phyloP scores from a whole-genome alignment of 2,113 vertebrate species.

The Balaeniceps rex region DNA sequence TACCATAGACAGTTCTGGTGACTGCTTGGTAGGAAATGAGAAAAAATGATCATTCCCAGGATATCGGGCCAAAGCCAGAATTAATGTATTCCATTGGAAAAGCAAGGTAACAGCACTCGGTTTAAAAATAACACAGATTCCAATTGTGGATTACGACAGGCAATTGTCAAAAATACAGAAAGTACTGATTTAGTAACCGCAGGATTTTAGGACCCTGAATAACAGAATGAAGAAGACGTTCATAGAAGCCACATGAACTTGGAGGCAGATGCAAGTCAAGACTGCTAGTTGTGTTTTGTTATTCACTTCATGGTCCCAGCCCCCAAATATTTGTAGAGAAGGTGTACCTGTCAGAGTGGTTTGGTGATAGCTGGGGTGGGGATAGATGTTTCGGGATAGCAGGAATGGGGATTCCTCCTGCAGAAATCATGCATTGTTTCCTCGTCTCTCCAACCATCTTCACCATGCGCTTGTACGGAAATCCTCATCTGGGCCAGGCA shows the following conservation, averaged over 20 bases:
- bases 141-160: background rate
- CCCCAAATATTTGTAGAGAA: too few relatives aligned
- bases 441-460: background rate
- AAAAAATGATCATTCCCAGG: background rate
- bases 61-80: background rate
- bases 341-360: background rate
- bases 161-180: background rate
- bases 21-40: background rate
- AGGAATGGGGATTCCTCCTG: background rate
- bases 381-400: too few relatives aligned
- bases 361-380: background rate
- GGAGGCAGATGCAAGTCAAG: background rate
- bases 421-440: background rate
- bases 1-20: background rate
- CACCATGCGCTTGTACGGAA: too few relatives aligned
- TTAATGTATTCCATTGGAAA: background rate
- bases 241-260: background rate
- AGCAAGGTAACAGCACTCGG: background rate
- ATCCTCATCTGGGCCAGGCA: background rate
- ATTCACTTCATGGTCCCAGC: background rate
- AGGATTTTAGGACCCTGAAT: background rate
- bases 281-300: background rate
- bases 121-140: background rate
- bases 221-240: background rate
- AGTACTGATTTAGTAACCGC: background rate